Evolutionary conservation across 2,797 vertebrate species (phyloP).

Genomic region (Gorsachius magnificus): DNA sequence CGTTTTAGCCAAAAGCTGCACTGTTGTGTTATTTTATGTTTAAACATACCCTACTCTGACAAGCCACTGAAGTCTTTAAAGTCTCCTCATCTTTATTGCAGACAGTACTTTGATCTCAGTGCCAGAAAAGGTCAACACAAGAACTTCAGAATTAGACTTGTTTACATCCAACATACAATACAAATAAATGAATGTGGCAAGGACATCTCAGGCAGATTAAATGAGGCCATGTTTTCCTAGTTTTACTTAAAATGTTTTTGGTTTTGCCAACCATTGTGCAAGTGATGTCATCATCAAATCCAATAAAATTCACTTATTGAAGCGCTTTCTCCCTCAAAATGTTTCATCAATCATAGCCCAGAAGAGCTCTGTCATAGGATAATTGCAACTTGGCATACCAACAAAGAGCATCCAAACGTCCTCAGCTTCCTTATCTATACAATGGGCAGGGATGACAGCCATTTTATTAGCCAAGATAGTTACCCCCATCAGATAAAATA

Average conservation of each 20-base stretch:
- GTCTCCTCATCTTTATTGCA: conserved; percentile 69
- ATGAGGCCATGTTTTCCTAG: not conserved
- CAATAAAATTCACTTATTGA: conserved; percentile 61
- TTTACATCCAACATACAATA: conserved; percentile 56
- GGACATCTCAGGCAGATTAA: conserved; percentile 49
- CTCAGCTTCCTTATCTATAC: conserved; percentile 59
- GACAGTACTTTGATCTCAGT: conserved; percentile 64
- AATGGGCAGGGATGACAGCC: conserved; percentile 53
- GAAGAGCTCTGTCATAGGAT: conserved; percentile 41
- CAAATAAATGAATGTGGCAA: conserved; percentile 64
- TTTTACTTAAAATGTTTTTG: conserved; percentile 54
- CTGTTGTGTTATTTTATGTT: conserved; percentile 59
- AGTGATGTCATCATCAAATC: conserved; percentile 52
- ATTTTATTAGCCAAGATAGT: conserved; percentile 73
- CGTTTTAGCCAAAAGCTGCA: conserved; percentile 48
- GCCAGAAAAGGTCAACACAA: conserved; percentile 60
- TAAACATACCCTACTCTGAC: conserved; percentile 57
- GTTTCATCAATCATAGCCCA: conserved; percentile 67
- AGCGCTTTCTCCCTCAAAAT: conserved; percentile 11
- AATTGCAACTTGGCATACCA: conserved; percentile 62
- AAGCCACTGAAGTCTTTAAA: conserved; percentile 49
- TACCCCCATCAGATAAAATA: conserved; percentile 67
- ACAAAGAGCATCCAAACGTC: conserved; percentile 50
- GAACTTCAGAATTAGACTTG: conserved; percentile 67
- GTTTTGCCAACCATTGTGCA: conserved; percentile 42